Base-by-base conservation (phyloP, 2,888 invertebrate species). In the Oligia fasciuncula region DNA sequence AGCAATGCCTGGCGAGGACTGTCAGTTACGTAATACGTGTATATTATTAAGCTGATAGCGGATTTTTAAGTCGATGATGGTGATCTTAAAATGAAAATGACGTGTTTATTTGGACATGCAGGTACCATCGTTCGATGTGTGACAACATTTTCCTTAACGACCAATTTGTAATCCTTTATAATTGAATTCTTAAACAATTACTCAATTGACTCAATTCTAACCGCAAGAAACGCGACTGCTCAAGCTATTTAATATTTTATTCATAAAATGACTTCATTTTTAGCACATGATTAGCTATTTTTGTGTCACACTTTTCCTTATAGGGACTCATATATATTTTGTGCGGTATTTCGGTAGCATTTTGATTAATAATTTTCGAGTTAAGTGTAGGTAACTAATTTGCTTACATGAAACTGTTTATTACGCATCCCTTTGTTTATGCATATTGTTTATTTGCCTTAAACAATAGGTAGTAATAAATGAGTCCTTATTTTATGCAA, bases 201-300 rank as follows among this genome's bases (percentile, higher is more conserved):
- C 43, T 77, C 77, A 67, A 81, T 73, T 81, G 73, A 66, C n/a
- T 73, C 77, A 63, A 77, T 73, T 63, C 4, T 63, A 73, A 84
- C 85, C 83, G 23, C 83, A 85, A 80, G 19, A 49, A 60, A 57
- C 29, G 23, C n/a, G 14, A 73, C 54, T 29, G 5, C 9, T 11
- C 14, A 69, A 65, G n/a, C 11, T 62, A 5, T 65, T 76, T 29
- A 62, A 29, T 68, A 70, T 73, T 84, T 63, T 71, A 71, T 67
- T 78, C 46, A 57, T 46, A 62, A 79, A 82, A 82, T 85, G 73
- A 84, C 83, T 78, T 84, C 83, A 84, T 11, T 49, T 29, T 76
- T 70, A 43, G 23, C 29, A 43, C 40, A 65, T 60, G 9, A 40
- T 75, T 78, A 43, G 49, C 54, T 78, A 84, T 85, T 82, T 76